Conservation (phyloP, 2,797 vertebrate species). For the Lagocephalus sceleratus region DNA sequence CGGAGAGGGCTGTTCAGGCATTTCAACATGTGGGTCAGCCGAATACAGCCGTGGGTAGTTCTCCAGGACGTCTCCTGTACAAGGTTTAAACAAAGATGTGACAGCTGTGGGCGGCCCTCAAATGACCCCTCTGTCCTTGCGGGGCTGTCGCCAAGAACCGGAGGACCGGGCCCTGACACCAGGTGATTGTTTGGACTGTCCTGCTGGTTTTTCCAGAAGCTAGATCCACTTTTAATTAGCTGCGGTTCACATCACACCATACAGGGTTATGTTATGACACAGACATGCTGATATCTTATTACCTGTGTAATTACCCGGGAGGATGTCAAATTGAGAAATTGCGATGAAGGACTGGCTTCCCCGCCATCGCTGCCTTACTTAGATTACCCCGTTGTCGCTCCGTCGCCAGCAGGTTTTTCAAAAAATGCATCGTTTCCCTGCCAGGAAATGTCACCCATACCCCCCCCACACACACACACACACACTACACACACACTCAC, state of each 20-base stretch:
- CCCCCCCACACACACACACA: too few relatives aligned
- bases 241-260: background rate
- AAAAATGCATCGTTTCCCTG: too few relatives aligned
- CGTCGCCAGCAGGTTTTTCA: too few relatives aligned
- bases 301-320: too few relatives aligned
- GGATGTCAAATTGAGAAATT: too few relatives aligned
- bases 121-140: conserved; percentile 58
- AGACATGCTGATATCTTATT: too few relatives aligned
- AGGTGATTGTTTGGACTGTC: conserved; percentile 46
- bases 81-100: conserved; percentile 22
- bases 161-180: conserved; percentile 48
- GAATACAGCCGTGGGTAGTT: background rate
- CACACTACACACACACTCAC: too few relatives aligned
- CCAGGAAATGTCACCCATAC: too few relatives aligned
- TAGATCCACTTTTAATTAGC: conserved; percentile 46
- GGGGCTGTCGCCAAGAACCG: conserved; percentile 46
- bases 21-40: conserved; percentile 25
- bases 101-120: conserved; percentile 36
- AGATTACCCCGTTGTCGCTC: too few relatives aligned
- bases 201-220: conserved; percentile 35
- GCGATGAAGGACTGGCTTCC: too few relatives aligned
- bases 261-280: too few relatives aligned
- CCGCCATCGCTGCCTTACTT: too few relatives aligned
- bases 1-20: conserved; percentile 2
- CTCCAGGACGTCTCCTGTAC: conserved; percentile 1